Evolutionary conservation across 2,888 invertebrate species (phyloP), one percentile per base, ranked within the genome.

Genomic region (Pterostichus niger): DNA sequence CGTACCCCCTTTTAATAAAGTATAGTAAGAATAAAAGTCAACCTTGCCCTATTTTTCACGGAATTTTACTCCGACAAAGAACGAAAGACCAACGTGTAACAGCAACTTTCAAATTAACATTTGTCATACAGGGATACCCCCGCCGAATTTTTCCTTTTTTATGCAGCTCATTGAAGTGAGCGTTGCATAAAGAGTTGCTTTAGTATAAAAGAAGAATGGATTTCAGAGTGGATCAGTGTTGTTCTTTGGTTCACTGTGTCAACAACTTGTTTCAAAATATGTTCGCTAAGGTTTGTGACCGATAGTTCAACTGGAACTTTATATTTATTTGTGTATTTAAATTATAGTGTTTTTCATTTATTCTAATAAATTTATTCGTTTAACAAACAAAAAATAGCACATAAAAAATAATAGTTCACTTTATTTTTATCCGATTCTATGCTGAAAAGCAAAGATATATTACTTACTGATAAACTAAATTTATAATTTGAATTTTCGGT

Each of bases 81-180:
- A 77, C 31, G 17, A 64, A 59, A 52, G 44, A 79, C 15, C n/a
- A n/a, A 52, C 13, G 15, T 44, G 73, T 73, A 81, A 24, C 31
- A 49, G 15, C 46, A 33, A 82, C 82, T 82, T 82, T 82, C 82
- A 82, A 75, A 75, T 82, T 82, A 73, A 46, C 59, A 59, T 56
- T 68, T 73, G 68, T 82, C 68, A 40, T 40, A 73, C 24, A 44
- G 73, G 40, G 56, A 56, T 56, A 77, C 40, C 77, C 77, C 77
- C 77, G 77, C 77, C 77, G 40, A 77, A 10, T 56, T 77, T 77
- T 77, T 56, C 7, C 40, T 44, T 44, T 77, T 52, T 77, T 35
- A 11, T 77, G 40, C 56, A 40, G 15, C n/a, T 33, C 40, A 56
- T 56, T 33, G 17, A 31, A 56, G 56, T 24, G 77, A 56, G 56